Percentiles rank a stretch among this genome's conserved stretches.
Evolutionary conservation across 2,797 vertebrate species (phyloP).

Genomic region (Dryobates pubescens): DNA sequence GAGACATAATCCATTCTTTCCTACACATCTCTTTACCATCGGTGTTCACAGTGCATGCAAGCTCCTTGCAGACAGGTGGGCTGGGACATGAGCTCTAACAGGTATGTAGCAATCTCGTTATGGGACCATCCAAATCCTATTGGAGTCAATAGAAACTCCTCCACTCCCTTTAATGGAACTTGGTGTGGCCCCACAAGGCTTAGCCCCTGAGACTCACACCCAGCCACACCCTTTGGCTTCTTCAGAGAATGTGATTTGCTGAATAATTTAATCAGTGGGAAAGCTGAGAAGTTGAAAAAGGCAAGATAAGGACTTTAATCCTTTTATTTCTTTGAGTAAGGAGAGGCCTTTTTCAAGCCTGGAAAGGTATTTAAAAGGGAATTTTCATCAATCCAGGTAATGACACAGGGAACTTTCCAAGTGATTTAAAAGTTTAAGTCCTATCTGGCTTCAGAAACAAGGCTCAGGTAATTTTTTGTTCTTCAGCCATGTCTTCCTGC

Average conservation of each 20-base stretch:
- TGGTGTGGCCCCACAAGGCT: background rate
- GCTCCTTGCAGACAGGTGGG: background rate
- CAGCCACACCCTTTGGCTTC: background rate
- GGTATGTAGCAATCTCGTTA: background rate
- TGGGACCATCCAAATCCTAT: background rate
- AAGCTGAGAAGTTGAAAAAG: background rate
- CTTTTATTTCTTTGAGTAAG: background rate
- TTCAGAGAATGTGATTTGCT: background rate
- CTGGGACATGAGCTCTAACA: fast-evolving
- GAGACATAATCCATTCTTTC: background rate
- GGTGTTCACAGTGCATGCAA: fast-evolving
- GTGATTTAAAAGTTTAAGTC: background rate
- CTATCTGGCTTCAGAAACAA: background rate
- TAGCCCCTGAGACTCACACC: background rate
- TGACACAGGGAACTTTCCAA: background rate
- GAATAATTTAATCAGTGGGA: background rate
- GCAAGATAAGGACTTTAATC: background rate
- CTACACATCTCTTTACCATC: background rate
- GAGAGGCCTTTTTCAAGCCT: background rate
- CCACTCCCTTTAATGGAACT: background rate
- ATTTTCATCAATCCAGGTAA: background rate
- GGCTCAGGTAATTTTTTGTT: background rate
- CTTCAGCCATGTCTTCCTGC: background rate
- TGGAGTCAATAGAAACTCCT: background rate
- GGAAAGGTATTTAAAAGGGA: background rate